Evolutionary conservation across 2,888 invertebrate genomes (phyloP), one percentile per base, ranked within the genome.

Genomic region (Toxonevra muliebris): DNA sequence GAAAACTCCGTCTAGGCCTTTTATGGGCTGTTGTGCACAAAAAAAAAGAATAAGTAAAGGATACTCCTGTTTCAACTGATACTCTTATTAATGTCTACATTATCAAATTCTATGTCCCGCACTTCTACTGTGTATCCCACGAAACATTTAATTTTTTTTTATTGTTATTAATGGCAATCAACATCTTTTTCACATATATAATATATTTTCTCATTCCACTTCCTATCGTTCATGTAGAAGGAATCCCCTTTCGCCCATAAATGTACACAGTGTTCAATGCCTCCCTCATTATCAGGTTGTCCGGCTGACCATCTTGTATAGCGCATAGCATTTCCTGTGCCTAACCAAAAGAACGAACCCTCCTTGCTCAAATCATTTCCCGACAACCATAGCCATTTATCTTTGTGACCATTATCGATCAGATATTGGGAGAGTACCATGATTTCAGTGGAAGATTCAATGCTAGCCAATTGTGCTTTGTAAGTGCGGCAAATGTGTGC

Each of bases 291-390:
- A 40, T 80, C 78, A 0, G 80, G 82, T 66, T 79, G 77, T 0
- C 71, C 72, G 1, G 62, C 45, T 8, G 78, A 58, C 82, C 82
- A 81, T 7, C 76, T 78, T 1, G 77, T 73, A 65, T 75, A 80
- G 61, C 72, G 73, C 69, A 80, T 74, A 4, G 77, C 76, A 1
- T 76, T 69, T 0, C 80, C 82, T 0, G 76, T 80, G 1, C 77
- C 73, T n/a, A 77, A 67, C 79, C 79, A 80, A 43, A 75, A 76
- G 69, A 80, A 80, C 40, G 77, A 75, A 3, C 81, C 76, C 20
- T 82, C 79, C 0, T 73, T 69, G 61, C 75, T 75, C 40, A 82
- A 68, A 72, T 82, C 82, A 30, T 77, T 80, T 54, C 75, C 82
- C 0, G 81, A 80, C 59, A 77, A 63, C 80, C 81, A 81, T 45